Evolutionary conservation across 2,797 vertebrate species (phyloP).

Genomic region (Chaetophractus vellerosus): DNA sequence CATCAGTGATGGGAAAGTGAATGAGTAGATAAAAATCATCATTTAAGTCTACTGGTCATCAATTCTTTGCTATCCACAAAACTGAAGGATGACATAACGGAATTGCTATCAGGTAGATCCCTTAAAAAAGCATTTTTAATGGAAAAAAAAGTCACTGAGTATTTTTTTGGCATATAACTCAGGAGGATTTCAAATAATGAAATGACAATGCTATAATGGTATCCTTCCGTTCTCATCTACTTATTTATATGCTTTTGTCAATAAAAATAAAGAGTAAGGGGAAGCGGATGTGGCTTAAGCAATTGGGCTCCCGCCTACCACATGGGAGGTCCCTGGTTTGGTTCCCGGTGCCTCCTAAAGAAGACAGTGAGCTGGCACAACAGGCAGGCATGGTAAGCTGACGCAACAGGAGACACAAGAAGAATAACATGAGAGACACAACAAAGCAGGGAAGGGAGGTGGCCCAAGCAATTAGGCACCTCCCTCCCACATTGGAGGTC

Average conservation of each 20-base stretch:
- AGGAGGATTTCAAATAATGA: conserved; percentile 4
- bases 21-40: conserved; percentile 18
- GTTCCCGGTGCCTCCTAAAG: too few relatives aligned
- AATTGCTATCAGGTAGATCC: background rate
- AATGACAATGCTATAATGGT: background rate
- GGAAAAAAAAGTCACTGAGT: background rate
- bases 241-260: background rate
- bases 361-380: too few relatives aligned
- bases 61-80: background rate
- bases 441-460: too few relatives aligned
- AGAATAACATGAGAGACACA: too few relatives aligned
- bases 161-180: conserved; percentile 27
- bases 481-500: too few relatives aligned
- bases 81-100: background rate
- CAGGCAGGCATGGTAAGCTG: too few relatives aligned
- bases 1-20: background rate
- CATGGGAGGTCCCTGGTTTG: too few relatives aligned
- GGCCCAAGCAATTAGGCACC: too few relatives aligned
- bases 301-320: too few relatives aligned
- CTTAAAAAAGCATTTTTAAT: conserved; percentile 25
- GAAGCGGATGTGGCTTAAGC: too few relatives aligned
- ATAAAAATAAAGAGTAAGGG: too few relatives aligned
- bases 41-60: background rate
- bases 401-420: too few relatives aligned
- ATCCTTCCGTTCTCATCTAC: background rate